Evolutionary conservation across 2,888 invertebrate species (phyloP), one percentile per base, ranked within the genome.

Genomic region (Conchocele bisecta): DNA sequence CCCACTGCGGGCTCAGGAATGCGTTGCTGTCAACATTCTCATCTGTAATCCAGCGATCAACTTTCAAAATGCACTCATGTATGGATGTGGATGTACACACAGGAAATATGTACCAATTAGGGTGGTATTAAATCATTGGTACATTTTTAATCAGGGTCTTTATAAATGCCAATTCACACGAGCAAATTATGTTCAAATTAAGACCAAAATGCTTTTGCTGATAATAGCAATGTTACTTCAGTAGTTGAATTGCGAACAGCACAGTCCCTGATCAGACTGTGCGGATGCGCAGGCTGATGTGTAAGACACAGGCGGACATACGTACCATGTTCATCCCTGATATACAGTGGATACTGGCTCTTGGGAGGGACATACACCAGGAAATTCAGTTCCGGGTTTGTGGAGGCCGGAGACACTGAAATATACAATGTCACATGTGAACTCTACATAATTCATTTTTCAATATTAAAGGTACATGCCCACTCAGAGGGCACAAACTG

Each of bases 321-420:
- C 28, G 53, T 70, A 76, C 88, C 93, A 48, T 92, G 86, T 28
- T 89, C 89, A 74, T 93, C 93, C 82, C 95, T 94, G 73, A 98
- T 95, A 84, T 94, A 93, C 24, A 98, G 91, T 0, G 97, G 89
- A 35, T 94, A 93, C 58, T 93, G 92, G 41, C 93, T 92, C 88
- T 96, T 95, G 7, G 88, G 79, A 31, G 96, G 94, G 42, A 95
- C 93, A 91, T 97, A 98, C 1, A 97, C 92, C 9, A 97, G 95
- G 79, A 98, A 93, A 92, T 97, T 96, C 58, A 98, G 92, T 37
- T 95, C 94, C 0, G 97, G 96, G 82, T 95, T 93, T 73, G 94
- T 94, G 0, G 96, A 95, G 26, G 96, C 95, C 83, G 96, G 96
- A 17, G 96, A 94, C 71, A 96, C 96, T 91, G 81, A 3, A 82